Conservation (phyloP, 2,113 vertebrate species). For the Periophthalmodon schlosseri region DNA sequence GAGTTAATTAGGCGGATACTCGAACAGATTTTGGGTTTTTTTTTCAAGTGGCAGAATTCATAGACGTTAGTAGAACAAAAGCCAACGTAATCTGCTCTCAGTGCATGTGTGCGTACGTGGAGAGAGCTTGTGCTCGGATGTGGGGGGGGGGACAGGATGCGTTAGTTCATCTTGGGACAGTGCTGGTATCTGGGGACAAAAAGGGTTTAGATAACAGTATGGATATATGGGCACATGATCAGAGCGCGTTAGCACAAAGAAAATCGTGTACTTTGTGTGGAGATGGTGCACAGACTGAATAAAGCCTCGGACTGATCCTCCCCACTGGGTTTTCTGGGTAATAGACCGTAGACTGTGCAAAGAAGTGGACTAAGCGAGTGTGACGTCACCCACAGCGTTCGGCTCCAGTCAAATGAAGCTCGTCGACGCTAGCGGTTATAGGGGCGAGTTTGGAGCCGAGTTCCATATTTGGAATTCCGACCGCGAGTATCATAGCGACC, state of each 20-base stretch:
- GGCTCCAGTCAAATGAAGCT: too few relatives aligned
- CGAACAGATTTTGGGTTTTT: conserved; percentile 35
- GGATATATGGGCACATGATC: conserved; percentile 20
- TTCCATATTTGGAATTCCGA: too few relatives aligned
- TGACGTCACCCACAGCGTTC: too few relatives aligned
- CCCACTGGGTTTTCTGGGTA: too few relatives aligned
- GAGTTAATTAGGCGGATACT: conserved; percentile 69
- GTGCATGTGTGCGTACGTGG: conserved; percentile 47
- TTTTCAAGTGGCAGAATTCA: conserved; percentile 49
- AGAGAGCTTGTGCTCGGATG: conserved; percentile 35
- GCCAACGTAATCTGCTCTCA: conserved; percentile 56
- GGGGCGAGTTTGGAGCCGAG: too few relatives aligned
- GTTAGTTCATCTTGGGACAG: conserved; percentile 22
- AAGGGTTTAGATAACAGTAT: conserved; percentile 15
- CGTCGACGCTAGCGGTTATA: too few relatives aligned
- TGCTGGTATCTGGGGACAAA: conserved; percentile 44
- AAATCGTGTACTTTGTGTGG: not conserved
- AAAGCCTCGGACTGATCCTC: too few relatives aligned
- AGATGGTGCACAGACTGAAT: not conserved
- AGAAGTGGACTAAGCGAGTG: too few relatives aligned
- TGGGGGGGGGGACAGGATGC: conserved; percentile 23
- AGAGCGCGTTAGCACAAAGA: not conserved
- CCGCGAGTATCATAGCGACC: too few relatives aligned
- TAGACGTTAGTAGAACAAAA: conserved; percentile 65
- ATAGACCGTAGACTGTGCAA: too few relatives aligned